These are phyloP conservation scores for Notothenia coriiceps DNA, from an alignment of 2,113 vertebrate species.

Conservation along the genomic window DNA sequence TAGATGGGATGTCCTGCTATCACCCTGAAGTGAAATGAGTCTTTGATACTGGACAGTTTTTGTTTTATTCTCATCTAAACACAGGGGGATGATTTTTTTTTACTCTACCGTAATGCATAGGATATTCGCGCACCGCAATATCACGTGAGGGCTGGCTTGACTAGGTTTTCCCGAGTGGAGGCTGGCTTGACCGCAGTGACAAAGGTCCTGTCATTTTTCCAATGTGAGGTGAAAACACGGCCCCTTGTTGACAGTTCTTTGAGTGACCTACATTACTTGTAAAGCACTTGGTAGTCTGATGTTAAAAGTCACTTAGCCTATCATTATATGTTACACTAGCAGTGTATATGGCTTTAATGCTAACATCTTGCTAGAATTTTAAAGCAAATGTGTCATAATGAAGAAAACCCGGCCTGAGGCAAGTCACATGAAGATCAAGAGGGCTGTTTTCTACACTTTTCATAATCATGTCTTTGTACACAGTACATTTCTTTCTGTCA, in stretches of 20 bases:
- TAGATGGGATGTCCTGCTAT: too few species aligned
- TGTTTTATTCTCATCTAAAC: too few species aligned
- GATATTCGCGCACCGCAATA: too few species aligned
- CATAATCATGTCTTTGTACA: conserved; percentile 51
- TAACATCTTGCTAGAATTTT: background rate
- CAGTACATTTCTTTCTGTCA: background rate
- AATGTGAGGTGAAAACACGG: background rate
- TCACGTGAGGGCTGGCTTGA: too few species aligned
- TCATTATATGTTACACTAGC: background rate
- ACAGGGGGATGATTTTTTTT: too few species aligned
- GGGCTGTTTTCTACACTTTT: background rate
- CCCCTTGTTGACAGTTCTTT: background rate
- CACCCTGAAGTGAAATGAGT: too few species aligned
- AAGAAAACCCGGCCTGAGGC: conserved; percentile 10
- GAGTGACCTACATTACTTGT: conserved; percentile 7
- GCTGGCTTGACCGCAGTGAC: background rate
- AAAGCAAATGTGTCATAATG: background rate
- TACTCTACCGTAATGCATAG: too few species aligned
- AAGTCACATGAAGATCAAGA: conserved; percentile 65
- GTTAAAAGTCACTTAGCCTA: background rate
- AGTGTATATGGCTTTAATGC: background rate
- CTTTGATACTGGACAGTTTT: too few species aligned
- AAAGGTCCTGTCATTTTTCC: background rate
- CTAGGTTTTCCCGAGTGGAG: too few species aligned
- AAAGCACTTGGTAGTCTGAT: background rate